Evolutionary conservation across 2,113 vertebrate species (phyloP).

Genomic region (Gambusia holbrooki): DNA sequence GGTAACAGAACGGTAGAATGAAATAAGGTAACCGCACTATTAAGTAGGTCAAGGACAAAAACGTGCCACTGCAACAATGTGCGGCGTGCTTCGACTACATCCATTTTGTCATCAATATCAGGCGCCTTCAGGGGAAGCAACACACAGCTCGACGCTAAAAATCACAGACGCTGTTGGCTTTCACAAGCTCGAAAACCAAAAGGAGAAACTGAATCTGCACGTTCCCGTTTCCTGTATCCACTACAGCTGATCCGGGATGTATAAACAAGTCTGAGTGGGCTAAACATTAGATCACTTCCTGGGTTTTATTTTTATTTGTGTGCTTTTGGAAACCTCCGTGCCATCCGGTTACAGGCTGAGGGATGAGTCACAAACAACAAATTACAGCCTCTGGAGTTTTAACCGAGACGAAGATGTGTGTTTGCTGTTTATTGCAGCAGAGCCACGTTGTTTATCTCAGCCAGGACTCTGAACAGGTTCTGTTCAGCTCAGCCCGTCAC

Average conservation of each 20-base stretch:
- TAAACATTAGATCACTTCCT: slow-evolving; percentile 9
- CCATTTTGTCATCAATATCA: not conserved
- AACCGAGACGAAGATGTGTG: not conserved
- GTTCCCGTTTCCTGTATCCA: too few species aligned
- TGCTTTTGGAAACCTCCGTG: slow-evolving; percentile 13
- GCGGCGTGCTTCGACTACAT: not conserved
- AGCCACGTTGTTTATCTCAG: too few species aligned
- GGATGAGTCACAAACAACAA: slow-evolving; percentile 18
- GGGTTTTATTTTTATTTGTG: not conserved
- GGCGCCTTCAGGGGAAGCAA: not conserved
- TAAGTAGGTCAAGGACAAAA: not conserved
- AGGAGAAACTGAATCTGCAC: not conserved
- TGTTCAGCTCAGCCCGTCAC: not conserved
- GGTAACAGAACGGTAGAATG: not conserved
- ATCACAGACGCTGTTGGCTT: not conserved
- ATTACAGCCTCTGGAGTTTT: slow-evolving; percentile 15
- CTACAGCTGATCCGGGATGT: too few species aligned
- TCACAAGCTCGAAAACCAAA: too few species aligned
- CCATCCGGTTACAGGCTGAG: slow-evolving; percentile 15
- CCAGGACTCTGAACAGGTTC: not conserved
- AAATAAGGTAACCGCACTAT: not conserved
- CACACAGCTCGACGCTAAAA: not conserved
- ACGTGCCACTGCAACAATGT: not conserved
- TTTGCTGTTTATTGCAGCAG: not conserved
- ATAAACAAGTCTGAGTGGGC: not conserved